A percentile compares a stretch with the other conserved stretches of the same genome.
Evolutionary conservation across 2,888 invertebrate genomes (phyloP).

Genomic region (Copidosoma aretas): DNA sequence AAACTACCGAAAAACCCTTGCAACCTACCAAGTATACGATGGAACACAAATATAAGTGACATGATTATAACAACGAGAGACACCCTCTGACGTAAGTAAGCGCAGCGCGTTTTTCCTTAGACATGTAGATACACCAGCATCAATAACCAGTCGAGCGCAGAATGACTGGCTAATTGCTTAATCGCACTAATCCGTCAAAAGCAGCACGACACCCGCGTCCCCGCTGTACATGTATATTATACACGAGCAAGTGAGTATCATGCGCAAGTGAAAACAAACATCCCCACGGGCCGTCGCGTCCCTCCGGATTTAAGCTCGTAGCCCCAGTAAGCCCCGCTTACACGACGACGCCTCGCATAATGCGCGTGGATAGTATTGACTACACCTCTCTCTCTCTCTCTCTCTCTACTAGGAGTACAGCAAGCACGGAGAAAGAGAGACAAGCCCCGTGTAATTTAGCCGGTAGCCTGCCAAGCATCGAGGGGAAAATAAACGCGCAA

Average conservation of each 20-base stretch:
- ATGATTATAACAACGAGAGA: no score
- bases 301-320: not conserved
- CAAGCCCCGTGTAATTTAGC: slow-evolving; percentile 46
- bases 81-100: no score
- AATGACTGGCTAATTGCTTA: not conserved
- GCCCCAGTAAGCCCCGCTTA: slow-evolving; percentile 13
- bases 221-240: not conserved
- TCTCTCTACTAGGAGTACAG: no score
- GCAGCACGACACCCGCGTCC: not conserved
- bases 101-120: no score
- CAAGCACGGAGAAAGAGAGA: no score
- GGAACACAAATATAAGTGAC: no score
- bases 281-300: not conserved
- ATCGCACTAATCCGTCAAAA: not conserved
- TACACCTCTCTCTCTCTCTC: no score
- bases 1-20: no score
- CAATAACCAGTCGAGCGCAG: not conserved
- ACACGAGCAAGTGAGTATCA: not conserved
- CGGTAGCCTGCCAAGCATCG: slow-evolving; percentile 44
- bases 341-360: not conserved
- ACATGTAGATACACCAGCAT: no score
- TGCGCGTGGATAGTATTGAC: no score
- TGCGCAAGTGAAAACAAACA: not conserved
- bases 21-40: no score
- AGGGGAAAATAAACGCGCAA: slow-evolving; percentile 39